These are phyloP conservation scores for Amblyteles armatorius DNA, from an alignment of 2,888 invertebrate genomes.

Conservation along the genomic window DNA sequence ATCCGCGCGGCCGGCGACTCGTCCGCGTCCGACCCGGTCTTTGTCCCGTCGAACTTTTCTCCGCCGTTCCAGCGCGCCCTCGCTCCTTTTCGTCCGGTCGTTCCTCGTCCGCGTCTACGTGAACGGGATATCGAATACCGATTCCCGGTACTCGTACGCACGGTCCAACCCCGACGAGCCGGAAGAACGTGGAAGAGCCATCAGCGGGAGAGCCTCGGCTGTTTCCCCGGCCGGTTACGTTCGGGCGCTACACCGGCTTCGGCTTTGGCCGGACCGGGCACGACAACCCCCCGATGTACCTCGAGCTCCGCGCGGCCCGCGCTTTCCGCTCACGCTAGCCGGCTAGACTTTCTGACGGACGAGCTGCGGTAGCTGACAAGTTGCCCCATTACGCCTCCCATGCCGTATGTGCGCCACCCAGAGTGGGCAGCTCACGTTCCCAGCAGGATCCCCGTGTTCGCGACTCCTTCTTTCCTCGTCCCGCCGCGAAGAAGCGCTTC, in stretches of 20 bases:
- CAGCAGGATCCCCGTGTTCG: constrained; percentile 78
- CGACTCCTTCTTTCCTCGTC: constrained; percentile 60
- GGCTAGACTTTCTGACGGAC: constrained; percentile 77
- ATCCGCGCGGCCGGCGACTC: constrained; percentile 31
- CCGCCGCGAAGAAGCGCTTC: constrained; percentile 30
- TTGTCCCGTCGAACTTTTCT: constrained; percentile 19
- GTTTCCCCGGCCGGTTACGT: not conserved
- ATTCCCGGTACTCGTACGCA: constrained; percentile 76
- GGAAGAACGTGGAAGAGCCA: constrained; percentile 51
- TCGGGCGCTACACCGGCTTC: not conserved
- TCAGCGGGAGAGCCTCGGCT: constrained; percentile 4
- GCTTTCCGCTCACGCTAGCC: constrained; percentile 24
- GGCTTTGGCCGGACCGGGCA: not conserved
- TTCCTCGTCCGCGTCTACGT: constrained; percentile 71
- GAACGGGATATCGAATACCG: constrained; percentile 78
- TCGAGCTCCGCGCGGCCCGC: constrained; percentile 19
- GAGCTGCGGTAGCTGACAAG: constrained; percentile 82
- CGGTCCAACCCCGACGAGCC: constrained; percentile 66
- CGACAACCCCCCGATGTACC: constrained; percentile 23
- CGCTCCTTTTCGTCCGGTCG: constrained; percentile 50
- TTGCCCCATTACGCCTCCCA: constrained; percentile 80
- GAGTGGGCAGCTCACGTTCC: constrained; percentile 78
- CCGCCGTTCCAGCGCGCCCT: constrained; percentile 12
- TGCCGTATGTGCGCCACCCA: constrained; percentile 79
- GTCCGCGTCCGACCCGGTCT: constrained; percentile 26